phyloP scores from a whole-genome alignment of 2,113 vertebrate species.

The Phyllostomus discolor region DNA sequence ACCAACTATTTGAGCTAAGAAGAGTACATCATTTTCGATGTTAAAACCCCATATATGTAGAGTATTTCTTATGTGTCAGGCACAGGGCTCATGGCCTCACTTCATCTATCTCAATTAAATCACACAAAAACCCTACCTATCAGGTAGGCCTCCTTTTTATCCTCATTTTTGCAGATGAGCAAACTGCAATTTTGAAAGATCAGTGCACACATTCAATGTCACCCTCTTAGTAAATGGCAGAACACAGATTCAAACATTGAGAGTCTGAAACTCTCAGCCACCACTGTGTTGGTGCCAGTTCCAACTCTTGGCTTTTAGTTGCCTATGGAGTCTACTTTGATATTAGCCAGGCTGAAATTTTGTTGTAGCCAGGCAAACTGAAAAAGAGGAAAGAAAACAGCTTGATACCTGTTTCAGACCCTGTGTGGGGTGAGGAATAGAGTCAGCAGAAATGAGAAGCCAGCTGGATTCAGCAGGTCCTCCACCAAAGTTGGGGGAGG shows the following conservation, averaged over 20 bases:
- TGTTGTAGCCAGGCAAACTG: slow-evolving; percentile 14
- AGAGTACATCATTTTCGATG: not conserved
- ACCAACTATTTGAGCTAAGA: not conserved
- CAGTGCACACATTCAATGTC: not conserved
- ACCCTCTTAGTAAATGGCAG: not conserved
- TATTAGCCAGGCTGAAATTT: slow-evolving; percentile 38
- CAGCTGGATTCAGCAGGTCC: slow-evolving; percentile 52
- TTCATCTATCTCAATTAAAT: not conserved
- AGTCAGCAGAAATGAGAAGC: slow-evolving; percentile 52
- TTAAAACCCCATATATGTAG: not conserved
- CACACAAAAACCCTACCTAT: not conserved
- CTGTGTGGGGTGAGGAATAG: not conserved
- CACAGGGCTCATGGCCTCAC: not conserved
- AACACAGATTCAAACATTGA: not conserved
- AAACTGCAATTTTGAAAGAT: not conserved
- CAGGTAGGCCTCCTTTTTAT: not conserved
- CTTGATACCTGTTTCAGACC: slow-evolving; percentile 54
- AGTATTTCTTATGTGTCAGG: not conserved
- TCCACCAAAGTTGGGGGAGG: not conserved
- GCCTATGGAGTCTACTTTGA: slow-evolving; percentile 55
- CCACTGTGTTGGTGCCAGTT: not conserved
- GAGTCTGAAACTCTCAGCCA: not conserved
- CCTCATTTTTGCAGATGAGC: not conserved
- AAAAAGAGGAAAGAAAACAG: slow-evolving; percentile 55
- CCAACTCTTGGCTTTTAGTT: not conserved